Evolutionary conservation across 2,888 invertebrate genomes (phyloP).

Genomic region (Luperina nickerlii): DNA sequence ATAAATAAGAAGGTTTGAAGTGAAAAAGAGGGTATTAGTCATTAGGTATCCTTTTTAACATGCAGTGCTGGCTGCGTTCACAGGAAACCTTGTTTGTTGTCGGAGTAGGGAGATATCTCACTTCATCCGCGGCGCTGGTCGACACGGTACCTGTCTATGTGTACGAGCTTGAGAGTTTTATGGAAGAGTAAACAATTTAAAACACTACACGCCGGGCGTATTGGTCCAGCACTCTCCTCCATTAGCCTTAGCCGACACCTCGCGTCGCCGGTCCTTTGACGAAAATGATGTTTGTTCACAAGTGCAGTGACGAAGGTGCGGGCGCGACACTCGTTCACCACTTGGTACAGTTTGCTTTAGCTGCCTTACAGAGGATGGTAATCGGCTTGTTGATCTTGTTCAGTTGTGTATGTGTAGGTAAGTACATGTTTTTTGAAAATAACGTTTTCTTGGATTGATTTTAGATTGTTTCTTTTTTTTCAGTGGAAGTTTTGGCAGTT

Average conservation of each 20-base stretch:
- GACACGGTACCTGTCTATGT: conserved; percentile 76
- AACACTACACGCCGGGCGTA: conserved; percentile 88
- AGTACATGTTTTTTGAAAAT: conserved; percentile 34
- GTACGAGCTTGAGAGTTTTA: conserved; percentile 86
- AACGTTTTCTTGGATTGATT: conserved; percentile 22
- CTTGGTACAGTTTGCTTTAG: conserved; percentile 83
- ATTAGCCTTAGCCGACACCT: conserved; percentile 88
- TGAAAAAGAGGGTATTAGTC: conserved; percentile 57
- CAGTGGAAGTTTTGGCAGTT: background rate
- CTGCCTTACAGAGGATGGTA: conserved; percentile 72
- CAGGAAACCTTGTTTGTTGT: conserved; percentile 73
- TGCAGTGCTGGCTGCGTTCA: conserved; percentile 58
- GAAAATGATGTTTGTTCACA: conserved; percentile 85
- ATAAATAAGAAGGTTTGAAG: conserved; percentile 54
- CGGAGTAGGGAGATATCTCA: conserved; percentile 74
- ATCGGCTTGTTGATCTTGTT: conserved; percentile 77
- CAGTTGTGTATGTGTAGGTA: conserved; percentile 63
- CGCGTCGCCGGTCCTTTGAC: conserved; percentile 82
- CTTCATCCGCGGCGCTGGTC: conserved; percentile 71
- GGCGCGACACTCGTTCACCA: conserved; percentile 81
- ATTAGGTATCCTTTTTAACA: conserved; percentile 63
- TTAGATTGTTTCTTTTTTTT: background rate
- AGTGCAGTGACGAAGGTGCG: conserved; percentile 79
- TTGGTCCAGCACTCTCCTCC: conserved; percentile 89
- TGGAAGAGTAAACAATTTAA: conserved; percentile 90